phyloP scores from a whole-genome alignment of 1,140 invertebrate genomes.

The Achatina immaculata region DNA sequence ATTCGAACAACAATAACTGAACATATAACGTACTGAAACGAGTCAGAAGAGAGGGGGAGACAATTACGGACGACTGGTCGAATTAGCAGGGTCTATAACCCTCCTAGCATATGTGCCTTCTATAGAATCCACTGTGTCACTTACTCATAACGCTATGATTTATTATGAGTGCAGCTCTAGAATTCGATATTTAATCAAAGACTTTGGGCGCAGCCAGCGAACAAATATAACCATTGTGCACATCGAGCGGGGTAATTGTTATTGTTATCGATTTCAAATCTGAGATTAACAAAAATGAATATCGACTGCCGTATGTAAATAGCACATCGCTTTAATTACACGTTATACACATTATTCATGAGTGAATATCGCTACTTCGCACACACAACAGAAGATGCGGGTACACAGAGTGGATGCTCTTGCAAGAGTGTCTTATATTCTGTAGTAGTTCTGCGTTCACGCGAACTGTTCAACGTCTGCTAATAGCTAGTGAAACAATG shows the following conservation, averaged over 20 bases:
- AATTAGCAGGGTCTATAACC: too few species aligned
- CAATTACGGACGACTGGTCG: too few species aligned
- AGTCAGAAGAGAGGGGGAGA: too few species aligned
- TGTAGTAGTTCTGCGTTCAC: too few species aligned
- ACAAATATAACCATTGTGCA: not conserved
- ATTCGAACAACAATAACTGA: too few species aligned
- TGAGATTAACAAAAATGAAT: constrained; percentile 20
- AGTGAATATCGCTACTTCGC: not conserved
- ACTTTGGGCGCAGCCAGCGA: not conserved
- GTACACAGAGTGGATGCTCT: not conserved
- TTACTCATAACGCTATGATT: constrained; percentile 14
- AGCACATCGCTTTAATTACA: not conserved
- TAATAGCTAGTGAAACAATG: too few species aligned
- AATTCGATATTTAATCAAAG: not conserved
- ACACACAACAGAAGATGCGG: not conserved
- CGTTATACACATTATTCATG: constrained; percentile 17
- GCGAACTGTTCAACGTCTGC: not conserved
- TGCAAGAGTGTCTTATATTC: not conserved
- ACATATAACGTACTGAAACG: too few species aligned
- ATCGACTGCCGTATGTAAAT: not conserved
- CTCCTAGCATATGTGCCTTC: not conserved
- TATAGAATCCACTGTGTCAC: not conserved
- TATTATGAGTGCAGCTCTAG: not conserved
- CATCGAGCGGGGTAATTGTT: constrained; percentile 12
- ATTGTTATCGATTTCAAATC: constrained; percentile 18